phyloP scores from a whole-genome alignment of 2,888 invertebrate genomes.

The Serrognathus titanus region DNA sequence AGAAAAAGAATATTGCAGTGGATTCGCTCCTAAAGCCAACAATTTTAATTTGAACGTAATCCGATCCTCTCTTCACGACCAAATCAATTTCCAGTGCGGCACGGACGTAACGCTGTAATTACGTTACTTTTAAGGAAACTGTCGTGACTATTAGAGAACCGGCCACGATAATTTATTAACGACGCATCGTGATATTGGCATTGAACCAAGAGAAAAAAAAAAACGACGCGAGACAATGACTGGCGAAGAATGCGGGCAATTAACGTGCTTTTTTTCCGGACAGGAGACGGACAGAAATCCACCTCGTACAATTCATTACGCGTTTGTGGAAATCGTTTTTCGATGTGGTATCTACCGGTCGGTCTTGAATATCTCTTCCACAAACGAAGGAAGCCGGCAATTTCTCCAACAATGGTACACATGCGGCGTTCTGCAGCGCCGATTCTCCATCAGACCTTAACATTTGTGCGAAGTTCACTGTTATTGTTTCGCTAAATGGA shows the following conservation, averaged over 20 bases:
- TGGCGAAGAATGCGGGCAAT: constrained; percentile 18
- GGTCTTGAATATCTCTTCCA: constrained; percentile 6
- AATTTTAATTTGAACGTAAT: too few relatives aligned
- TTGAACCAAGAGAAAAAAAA: constrained; percentile 16
- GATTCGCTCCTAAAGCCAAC: too few relatives aligned
- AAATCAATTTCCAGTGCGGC: neutral
- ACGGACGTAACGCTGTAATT: constrained; percentile 10
- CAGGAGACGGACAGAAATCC: neutral
- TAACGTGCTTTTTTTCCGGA: constrained; percentile 15
- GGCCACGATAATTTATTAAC: constrained; percentile 21
- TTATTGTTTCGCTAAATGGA: constrained; percentile 15
- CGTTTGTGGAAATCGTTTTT: neutral
- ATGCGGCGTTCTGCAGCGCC: constrained; percentile 16
- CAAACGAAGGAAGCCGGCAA: constrained; percentile 23
- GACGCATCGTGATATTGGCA: constrained; percentile 21
- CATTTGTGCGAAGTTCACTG: constrained; percentile 22
- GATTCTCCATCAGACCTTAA: constrained; percentile 22
- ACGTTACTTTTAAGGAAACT: constrained; percentile 20
- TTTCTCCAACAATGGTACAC: constrained; percentile 19
- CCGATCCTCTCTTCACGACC: too few relatives aligned
- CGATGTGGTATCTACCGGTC: neutral
- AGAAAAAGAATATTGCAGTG: too few relatives aligned
- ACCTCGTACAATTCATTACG: neutral
- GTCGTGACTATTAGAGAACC: constrained; percentile 21
- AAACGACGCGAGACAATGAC: constrained; percentile 21